A percentile compares a stretch with the other conserved stretches of the same genome.
phyloP scores from a whole-genome alignment of 2,113 vertebrate species.

The Ailuropoda melanoleuca region DNA sequence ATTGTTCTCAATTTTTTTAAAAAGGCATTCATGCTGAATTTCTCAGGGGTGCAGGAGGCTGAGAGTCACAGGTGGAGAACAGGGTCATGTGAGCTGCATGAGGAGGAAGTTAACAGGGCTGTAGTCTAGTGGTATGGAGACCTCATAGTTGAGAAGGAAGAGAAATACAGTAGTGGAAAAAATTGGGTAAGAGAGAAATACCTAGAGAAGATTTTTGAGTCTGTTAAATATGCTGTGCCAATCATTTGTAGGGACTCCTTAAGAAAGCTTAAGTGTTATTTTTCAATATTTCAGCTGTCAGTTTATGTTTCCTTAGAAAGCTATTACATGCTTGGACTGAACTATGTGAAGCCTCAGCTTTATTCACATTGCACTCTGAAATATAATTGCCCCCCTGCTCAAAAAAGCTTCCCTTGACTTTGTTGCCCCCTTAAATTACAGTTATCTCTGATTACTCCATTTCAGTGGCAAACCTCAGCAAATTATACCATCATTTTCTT shows the following conservation, averaged over 20 bases:
- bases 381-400: not conserved
- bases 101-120: not conserved
- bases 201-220: not conserved
- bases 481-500: not conserved
- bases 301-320: not conserved
- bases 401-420: not conserved
- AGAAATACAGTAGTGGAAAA: not conserved
- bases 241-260: not conserved
- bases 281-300: not conserved
- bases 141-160: not conserved
- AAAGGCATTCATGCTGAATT: not conserved
- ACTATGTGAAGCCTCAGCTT: slow-evolving; percentile 37
- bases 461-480: not conserved
- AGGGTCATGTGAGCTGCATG: not conserved
- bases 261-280: not conserved
- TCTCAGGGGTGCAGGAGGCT: not conserved
- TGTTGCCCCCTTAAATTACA: not conserved
- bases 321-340: slow-evolving; percentile 19
- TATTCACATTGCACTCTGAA: slow-evolving; percentile 47
- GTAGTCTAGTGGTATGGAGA: not conserved
- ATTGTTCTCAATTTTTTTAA: not conserved
- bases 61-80: not conserved
- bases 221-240: not conserved
- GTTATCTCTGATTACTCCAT: not conserved
- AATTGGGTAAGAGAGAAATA: not conserved